A percentile compares a stretch with the other conserved stretches of the same genome.
phyloP scores from a whole-genome alignment of 2,888 invertebrate species.

The Celastrina argiolus region DNA sequence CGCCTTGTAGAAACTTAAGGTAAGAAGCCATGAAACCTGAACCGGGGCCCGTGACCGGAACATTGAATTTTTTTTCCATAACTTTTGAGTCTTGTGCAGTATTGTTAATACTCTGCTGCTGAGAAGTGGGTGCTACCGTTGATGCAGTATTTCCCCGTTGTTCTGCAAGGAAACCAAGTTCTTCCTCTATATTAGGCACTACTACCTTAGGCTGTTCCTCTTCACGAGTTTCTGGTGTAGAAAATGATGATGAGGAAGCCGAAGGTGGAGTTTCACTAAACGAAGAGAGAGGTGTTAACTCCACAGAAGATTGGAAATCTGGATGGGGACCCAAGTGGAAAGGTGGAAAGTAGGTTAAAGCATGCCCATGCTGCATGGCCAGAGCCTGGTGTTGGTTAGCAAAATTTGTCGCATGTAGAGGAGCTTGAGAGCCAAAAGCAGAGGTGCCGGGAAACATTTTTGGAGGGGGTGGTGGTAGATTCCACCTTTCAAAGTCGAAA shows the following conservation, averaged over 20 bases:
- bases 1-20: constrained; percentile 89
- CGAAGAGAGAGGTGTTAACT: constrained; percentile 79
- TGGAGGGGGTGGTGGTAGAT: constrained; percentile 82
- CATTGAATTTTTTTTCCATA: constrained; percentile 80
- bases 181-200: constrained; percentile 93
- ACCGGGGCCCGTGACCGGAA: constrained; percentile 79
- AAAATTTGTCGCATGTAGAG: constrained; percentile 75
- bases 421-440: constrained; percentile 78
- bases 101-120: constrained; percentile 69
- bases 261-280: constrained; percentile 79
- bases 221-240: constrained; percentile 77
- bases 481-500: constrained; percentile 90
- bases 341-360: constrained; percentile 87
- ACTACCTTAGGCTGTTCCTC: constrained; percentile 89
- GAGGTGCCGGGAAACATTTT: constrained; percentile 82
- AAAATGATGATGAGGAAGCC: constrained; percentile 77
- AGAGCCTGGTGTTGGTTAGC: constrained; percentile 81
- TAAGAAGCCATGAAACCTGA: constrained; percentile 93
- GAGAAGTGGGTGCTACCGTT: constrained; percentile 73
- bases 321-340: constrained; percentile 85
- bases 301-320: constrained; percentile 81
- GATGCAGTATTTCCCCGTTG: constrained; percentile 73
- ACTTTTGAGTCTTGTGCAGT: constrained; percentile 73
- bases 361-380: constrained; percentile 83
- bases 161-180: constrained; percentile 87